Evolutionary conservation across 2,113 vertebrate species (phyloP), one percentile per base, ranked within the genome.

Genomic region (Oriolus oriolus): DNA sequence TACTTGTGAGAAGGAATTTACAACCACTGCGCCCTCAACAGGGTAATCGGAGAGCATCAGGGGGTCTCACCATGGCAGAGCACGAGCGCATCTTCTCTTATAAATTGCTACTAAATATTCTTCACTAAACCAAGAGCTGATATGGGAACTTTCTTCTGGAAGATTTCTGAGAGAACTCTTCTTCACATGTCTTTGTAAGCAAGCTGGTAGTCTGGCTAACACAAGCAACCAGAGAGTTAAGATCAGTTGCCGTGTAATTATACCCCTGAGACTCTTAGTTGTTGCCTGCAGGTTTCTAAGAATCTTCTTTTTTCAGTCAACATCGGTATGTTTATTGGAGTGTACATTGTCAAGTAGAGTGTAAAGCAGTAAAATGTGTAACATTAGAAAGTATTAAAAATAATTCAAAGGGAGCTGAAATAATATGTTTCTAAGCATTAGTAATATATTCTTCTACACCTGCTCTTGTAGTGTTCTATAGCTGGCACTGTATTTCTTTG

Each of bases 1-100:
- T 41, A 5, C 49, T 96, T 73, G 11, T 31, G 27, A 50, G 35
- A 39, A 90, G 75, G 74, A 94, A 91, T 93, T 95, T 94, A 90
- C 57, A 74, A 21, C 68, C 1, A 4, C 81, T 93, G 45, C 50
- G 83, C n/a, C 16, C 30, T 74, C 39, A 53, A 21, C 22, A 57
- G 45, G 9, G n/a, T 35, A 50, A 54, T 77, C 30, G 3, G 33
- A 81, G 47, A 71, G 23, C 15, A 49, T 31, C 14, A 47, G 21
- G 0, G 11, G 2, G 11, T 45, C 61, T 92, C 42, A 54, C 27
- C 10, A 9, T 1, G 0, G 24, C 5, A 5, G 31, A 82, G 45
- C 73, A 69, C 44, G 26, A 87, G 28, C 12, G 4, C 8, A 18
- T 20, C 37, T 63, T 69, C 30, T 76, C 21, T 45, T 59, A 6